phyloP scores from a whole-genome alignment of 2,113 vertebrate genomes.

The Ptychochromis oligacanthus region DNA sequence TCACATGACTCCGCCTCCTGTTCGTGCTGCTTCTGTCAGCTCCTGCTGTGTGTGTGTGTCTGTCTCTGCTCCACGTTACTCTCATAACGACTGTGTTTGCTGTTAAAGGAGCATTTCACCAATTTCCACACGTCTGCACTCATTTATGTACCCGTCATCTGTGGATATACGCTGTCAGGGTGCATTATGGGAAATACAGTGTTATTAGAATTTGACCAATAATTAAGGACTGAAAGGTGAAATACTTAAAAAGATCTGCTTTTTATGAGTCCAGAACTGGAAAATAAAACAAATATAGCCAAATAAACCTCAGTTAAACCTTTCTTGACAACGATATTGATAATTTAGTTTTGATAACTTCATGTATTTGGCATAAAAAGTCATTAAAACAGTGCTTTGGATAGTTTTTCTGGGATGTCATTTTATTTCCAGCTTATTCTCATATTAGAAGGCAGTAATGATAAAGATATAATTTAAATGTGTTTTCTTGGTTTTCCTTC shows the following conservation, averaged over 20 bases:
- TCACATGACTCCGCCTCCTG: slow-evolving; percentile 16
- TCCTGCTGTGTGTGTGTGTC: not conserved
- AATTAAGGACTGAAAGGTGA: not conserved
- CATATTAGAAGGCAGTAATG: not conserved
- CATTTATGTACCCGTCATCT: fast-evolving
- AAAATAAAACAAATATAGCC: fast-evolving
- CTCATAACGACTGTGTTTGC: fast-evolving
- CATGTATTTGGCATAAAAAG: not conserved
- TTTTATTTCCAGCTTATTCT: not conserved
- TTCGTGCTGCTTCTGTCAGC: not conserved
- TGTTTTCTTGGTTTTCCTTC: not conserved
- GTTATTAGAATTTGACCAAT: not conserved
- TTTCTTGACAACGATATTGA: not conserved
- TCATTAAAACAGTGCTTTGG: too few relatives aligned
- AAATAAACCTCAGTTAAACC: not conserved
- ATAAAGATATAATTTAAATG: not conserved
- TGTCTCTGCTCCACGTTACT: not conserved
- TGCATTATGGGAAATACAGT: not conserved
- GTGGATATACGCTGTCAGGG: not conserved
- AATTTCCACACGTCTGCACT: fast-evolving
- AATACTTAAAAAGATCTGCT: not conserved
- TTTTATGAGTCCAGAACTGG: not conserved
- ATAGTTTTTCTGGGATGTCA: too few relatives aligned
- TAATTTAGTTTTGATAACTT: too few relatives aligned
- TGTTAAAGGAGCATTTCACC: not conserved